Evolutionary conservation across 2,888 invertebrate genomes (phyloP).

Genomic region (Ctenicera cuprea): DNA sequence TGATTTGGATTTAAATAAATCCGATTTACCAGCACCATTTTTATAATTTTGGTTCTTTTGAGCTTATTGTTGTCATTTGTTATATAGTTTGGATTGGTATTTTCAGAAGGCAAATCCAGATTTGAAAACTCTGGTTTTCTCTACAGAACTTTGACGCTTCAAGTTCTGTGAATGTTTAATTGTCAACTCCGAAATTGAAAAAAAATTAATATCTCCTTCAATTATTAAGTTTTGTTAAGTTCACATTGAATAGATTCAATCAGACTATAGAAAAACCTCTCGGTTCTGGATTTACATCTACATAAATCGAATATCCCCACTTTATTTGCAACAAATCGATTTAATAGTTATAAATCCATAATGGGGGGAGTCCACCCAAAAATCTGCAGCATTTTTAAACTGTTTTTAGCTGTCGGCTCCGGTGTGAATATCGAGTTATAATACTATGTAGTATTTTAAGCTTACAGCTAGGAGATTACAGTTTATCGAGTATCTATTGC

Average conservation of each 20-base stretch:
- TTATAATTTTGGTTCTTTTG: too few species aligned
- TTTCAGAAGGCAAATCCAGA: too few species aligned
- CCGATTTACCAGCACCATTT: too few species aligned
- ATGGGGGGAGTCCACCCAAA: not conserved
- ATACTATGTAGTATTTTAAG: conserved; percentile 16
- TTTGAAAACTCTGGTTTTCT: too few species aligned
- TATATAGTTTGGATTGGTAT: too few species aligned
- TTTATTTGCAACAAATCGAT: not conserved
- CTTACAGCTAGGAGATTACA: conserved; percentile 26
- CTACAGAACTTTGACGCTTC: too few species aligned
- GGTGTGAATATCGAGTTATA: conserved; percentile 16
- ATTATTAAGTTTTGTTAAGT: not conserved
- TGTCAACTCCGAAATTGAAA: too few species aligned
- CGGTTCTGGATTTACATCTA: not conserved
- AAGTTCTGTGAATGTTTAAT: too few species aligned
- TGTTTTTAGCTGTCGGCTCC: not conserved
- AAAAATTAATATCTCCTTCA: conserved; percentile 4
- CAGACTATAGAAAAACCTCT: conserved; percentile 3
- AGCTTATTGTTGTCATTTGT: too few species aligned
- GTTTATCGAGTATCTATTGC: conserved; percentile 21
- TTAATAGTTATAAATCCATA: not conserved
- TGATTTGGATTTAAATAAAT: too few species aligned
- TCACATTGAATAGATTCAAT: not conserved
- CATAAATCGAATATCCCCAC: not conserved
- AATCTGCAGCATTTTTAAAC: conserved; percentile 8